phyloP scores from a whole-genome alignment of 2,113 vertebrate genomes.

The Carassius carassius region DNA sequence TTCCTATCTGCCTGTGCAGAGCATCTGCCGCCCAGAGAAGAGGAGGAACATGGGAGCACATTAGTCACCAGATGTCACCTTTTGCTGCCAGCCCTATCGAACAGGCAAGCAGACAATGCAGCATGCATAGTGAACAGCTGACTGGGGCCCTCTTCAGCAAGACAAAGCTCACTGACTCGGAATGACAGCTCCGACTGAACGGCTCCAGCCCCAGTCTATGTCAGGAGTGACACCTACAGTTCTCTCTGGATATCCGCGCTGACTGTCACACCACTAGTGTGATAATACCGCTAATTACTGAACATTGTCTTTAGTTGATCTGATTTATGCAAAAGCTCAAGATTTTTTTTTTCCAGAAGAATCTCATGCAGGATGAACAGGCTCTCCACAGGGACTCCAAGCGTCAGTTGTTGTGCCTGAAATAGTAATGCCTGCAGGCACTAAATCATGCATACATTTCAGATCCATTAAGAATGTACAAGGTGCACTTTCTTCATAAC shows the following conservation, averaged over 20 bases:
- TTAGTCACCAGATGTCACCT: slow-evolving; percentile 90
- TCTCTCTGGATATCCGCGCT: slow-evolving; percentile 41
- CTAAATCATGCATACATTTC: slow-evolving; percentile 70
- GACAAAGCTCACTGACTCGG: slow-evolving; percentile 57
- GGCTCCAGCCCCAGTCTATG: slow-evolving; percentile 59
- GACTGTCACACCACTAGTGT: slow-evolving; percentile 4
- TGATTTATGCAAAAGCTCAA: slow-evolving; percentile 51
- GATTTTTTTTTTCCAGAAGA: slow-evolving; percentile 48
- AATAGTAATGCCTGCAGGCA: slow-evolving; percentile 74
- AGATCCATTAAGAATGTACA: slow-evolving; percentile 71
- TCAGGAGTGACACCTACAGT: slow-evolving; percentile 71
- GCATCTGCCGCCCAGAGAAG: slow-evolving; percentile 73
- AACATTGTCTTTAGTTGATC: slow-evolving; percentile 58
- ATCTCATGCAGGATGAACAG: slow-evolving; percentile 65
- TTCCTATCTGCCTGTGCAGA: slow-evolving; percentile 52
- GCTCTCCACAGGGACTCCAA: slow-evolving; percentile 60
- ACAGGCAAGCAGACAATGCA: slow-evolving; percentile 73
- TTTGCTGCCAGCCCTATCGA: slow-evolving; percentile 76
- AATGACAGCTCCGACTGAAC: slow-evolving; percentile 42
- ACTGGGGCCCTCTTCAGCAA: slow-evolving; percentile 56
- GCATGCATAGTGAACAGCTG: slow-evolving; percentile 67
- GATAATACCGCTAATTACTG: slow-evolving; percentile 41
- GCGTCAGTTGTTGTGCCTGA: slow-evolving; percentile 69
- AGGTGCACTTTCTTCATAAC: slow-evolving; percentile 57
- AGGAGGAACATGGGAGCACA: slow-evolving; percentile 73